Conservation (phyloP, 2,113 vertebrate genomes). For the Apeltes quadracus region DNA sequence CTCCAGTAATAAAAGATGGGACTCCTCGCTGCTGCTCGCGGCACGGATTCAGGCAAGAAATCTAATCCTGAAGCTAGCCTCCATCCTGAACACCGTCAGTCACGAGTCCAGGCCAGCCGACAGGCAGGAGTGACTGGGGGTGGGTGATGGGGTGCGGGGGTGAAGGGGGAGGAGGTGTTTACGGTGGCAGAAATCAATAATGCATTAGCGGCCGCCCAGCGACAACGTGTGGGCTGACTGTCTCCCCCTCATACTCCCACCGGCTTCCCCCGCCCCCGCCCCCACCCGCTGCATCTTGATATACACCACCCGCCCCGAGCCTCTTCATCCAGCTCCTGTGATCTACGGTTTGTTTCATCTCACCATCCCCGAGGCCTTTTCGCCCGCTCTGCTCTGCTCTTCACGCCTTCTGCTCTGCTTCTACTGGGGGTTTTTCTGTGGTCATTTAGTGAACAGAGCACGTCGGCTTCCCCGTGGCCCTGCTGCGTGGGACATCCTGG, state of each 20-base stretch:
- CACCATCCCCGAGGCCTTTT: conserved; percentile 44
- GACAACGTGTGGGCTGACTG: conserved; percentile 46
- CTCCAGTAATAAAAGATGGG: conserved; percentile 22
- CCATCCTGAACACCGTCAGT: conserved; percentile 12
- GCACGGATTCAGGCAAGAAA: conserved; percentile 10
- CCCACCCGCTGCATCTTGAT: conserved; percentile 51
- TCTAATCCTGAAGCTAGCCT: conserved; percentile 16
- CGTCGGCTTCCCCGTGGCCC: conserved; percentile 29
- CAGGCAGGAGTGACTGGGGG: conserved; percentile 31
- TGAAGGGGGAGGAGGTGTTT: conserved; percentile 38
- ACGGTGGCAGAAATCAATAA: conserved; percentile 67
- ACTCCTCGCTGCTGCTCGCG: background rate
- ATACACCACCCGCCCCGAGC: conserved; percentile 46
- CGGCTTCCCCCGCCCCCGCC: conserved; percentile 24
- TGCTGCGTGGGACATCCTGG: too few relatives aligned
- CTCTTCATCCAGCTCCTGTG: conserved; percentile 58
- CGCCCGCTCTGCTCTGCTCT: conserved; percentile 27
- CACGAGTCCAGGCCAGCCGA: conserved; percentile 22
- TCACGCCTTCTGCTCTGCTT: conserved; percentile 33
- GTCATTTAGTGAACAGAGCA: conserved; percentile 54
- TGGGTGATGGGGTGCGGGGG: conserved; percentile 5
- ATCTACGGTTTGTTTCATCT: conserved; percentile 67
- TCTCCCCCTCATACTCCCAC: conserved; percentile 29
- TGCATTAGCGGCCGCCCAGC: conserved; percentile 55
- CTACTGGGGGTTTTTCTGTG: conserved; percentile 35